Evolutionary conservation across 1,140 invertebrate genomes (phyloP), one percentile per base, ranked within the genome.

Genomic region (Dendroctonus valens): DNA sequence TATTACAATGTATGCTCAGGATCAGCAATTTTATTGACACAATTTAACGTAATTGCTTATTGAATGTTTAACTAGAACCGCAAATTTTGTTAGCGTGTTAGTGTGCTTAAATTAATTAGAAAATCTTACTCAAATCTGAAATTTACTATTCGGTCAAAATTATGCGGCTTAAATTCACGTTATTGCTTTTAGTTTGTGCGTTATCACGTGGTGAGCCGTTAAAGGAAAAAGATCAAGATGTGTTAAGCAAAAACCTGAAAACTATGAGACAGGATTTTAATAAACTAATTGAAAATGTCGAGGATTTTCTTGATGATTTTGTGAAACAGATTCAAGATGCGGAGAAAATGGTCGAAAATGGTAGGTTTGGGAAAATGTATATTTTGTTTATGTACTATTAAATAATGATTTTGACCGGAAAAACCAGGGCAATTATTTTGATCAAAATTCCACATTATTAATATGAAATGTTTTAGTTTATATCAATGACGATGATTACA

Each of bases 211-310:
- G 26, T 26, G 26, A 26, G 26, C 26, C 26, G 26, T 26, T 26
- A 26, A 3, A 26, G 26, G 3, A 1, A 3, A 26, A 26, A 1
- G 26, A 26, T 26, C 26, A 26, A 26, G 26, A 41, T 37, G 7
- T 44, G 41, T 12, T 66, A 9, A 42, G 46, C 11, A 59, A 42
- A 46, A 66, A 52, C 59, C 26, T 66, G 39, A 66, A 59, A 60
- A 52, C 44, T 6, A 52, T 67, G n/a, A 53, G 51, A 44, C 54
- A 38, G 2, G 65, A 67, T 41, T 67, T 67, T 37, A 67, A 67
- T 55, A 53, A 61, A 8, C 7, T 67, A 7, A 39, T 61, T 12
- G 58, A 61, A 41, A 51, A 67, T 57, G 51, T 57, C 6, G 65
- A 67, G 55, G 46, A 60, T 39, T 67, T 67, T 40, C 14, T 44